Evolutionary conservation across 1,140 invertebrate genomes (phyloP).

Genomic region (Portunus trituberculatus): DNA sequence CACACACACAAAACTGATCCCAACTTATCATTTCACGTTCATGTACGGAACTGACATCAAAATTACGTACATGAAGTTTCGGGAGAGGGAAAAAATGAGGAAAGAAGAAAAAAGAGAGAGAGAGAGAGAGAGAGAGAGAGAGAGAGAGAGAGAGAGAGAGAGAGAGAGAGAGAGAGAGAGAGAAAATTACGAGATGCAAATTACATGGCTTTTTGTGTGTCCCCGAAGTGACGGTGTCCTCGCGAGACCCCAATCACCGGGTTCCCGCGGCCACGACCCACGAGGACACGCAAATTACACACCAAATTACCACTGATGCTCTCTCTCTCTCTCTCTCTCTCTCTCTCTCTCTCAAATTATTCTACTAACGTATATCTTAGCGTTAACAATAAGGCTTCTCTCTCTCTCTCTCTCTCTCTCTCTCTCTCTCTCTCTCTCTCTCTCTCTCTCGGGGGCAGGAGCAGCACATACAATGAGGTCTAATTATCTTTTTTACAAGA

Average conservation of each 20-base stretch:
- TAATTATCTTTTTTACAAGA: neutral
- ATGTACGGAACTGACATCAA: neutral
- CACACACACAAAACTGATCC: too few relatives aligned
- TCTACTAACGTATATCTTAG: neutral
- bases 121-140: neutral
- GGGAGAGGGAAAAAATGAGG: neutral
- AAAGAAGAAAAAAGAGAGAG: neutral
- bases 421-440: conserved; percentile 50
- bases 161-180: neutral
- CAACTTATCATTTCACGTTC: neutral
- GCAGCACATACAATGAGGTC: neutral
- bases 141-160: neutral
- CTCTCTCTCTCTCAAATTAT: neutral
- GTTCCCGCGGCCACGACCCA: conserved; percentile 21
- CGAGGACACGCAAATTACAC: conserved; percentile 21
- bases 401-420: conserved; percentile 48
- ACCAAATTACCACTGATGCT: neutral
- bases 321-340: neutral
- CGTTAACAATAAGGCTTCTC: neutral
- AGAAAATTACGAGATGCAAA: conserved; percentile 26
- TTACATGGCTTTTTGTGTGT: conserved; percentile 34
- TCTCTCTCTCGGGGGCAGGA: neutral
- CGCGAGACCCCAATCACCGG: neutral
- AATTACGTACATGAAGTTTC: too few relatives aligned
- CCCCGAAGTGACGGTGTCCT: conserved; percentile 3